These are phyloP conservation scores for Ophiodon elongatus DNA, from an alignment of 2,113 vertebrate species.

Conservation along the genomic window DNA sequence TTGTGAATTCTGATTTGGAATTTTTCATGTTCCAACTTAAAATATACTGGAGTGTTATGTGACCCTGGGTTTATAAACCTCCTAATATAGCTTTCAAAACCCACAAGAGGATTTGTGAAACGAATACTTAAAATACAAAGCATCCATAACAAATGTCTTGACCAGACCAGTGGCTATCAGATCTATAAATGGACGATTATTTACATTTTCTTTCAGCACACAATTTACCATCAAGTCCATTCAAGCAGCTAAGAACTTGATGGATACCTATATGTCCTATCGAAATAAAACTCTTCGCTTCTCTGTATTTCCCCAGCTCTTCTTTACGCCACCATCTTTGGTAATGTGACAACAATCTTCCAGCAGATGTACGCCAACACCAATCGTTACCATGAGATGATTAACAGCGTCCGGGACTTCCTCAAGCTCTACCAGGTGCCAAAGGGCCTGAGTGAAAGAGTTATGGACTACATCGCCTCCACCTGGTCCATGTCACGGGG, in stretches of 20 bases:
- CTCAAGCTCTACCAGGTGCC: constrained; percentile 99
- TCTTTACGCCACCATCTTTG: constrained; percentile 99
- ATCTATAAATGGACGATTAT: background rate
- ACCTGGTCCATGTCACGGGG: constrained; percentile 99
- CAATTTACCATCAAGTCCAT: background rate
- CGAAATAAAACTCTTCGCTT: background rate
- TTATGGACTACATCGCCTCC: constrained; percentile 99
- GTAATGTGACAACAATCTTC: constrained; percentile 99
- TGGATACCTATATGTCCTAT: background rate
- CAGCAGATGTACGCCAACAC: constrained; percentile 99
- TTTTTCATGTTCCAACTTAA: background rate
- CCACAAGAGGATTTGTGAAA: background rate
- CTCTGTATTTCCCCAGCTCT: constrained; percentile 86
- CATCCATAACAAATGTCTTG: background rate
- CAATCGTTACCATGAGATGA: constrained; percentile 99
- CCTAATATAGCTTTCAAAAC: background rate
- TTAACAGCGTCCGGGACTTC: constrained; percentile 98
- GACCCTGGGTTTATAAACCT: background rate
- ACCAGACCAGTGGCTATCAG: background rate
- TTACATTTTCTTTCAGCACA: background rate
- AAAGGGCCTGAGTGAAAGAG: constrained; percentile 96
- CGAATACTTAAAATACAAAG: background rate
- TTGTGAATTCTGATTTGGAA: background rate
- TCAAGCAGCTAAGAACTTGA: background rate
- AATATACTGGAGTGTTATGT: background rate